These are phyloP conservation scores for Solea senegalensis DNA, from an alignment of 2,113 vertebrate species.

Conservation along the genomic window DNA sequence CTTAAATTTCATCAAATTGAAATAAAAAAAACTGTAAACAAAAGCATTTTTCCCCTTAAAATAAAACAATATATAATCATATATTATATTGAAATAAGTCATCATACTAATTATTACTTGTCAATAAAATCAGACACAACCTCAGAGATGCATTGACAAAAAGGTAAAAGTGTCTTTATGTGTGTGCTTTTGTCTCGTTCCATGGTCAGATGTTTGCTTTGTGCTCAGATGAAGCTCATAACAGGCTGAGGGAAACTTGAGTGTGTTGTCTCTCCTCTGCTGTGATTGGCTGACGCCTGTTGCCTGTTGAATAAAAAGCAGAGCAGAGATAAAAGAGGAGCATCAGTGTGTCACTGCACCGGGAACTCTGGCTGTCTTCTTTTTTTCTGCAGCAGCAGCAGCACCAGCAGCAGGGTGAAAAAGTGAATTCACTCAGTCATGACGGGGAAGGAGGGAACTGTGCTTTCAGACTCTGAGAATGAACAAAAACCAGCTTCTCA, in stretches of 20 bases:
- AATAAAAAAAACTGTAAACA: no score
- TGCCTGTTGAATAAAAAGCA: constrained; percentile 93
- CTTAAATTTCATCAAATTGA: no score
- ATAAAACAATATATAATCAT: no score
- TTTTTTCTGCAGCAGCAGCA: not conserved
- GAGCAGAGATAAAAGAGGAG: constrained; percentile 65
- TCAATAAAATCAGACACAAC: no score
- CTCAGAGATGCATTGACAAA: no score
- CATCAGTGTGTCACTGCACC: constrained; percentile 80
- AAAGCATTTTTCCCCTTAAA: no score
- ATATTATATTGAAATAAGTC: no score
- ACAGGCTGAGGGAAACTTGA: constrained; percentile 22
- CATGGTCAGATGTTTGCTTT: not conserved
- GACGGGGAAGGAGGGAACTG: constrained; percentile 90
- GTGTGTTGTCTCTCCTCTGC: constrained; percentile 12
- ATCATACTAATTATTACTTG: no score
- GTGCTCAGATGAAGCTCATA: not conserved
- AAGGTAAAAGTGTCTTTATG: no score
- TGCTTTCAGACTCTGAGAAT: constrained; percentile 83
- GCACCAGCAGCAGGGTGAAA: not conserved
- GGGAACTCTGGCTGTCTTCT: constrained; percentile 74
- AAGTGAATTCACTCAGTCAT: constrained; percentile 73
- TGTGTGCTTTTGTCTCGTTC: not conserved
- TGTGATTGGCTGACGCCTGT: constrained; percentile 92
- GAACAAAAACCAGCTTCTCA: constrained; percentile 80